Conservation (phyloP, 2,888 invertebrate genomes). For the Melanargia galathea region DNA sequence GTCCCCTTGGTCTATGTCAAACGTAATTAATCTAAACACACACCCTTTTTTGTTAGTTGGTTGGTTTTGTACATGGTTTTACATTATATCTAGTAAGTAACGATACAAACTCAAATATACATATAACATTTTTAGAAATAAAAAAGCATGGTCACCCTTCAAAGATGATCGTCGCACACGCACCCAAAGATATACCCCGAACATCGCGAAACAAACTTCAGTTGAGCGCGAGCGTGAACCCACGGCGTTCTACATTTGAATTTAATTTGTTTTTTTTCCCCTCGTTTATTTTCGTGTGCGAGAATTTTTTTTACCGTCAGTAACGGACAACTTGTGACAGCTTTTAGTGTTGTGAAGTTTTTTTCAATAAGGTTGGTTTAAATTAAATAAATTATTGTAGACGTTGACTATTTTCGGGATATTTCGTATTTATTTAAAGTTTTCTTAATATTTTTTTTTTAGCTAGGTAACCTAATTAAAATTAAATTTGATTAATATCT, state of each 20-base stretch:
- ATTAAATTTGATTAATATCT: too few species aligned
- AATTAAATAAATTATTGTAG: too few species aligned
- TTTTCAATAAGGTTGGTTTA: slow-evolving; percentile 5
- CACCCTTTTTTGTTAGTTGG: too few species aligned
- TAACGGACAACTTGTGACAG: slow-evolving; percentile 25
- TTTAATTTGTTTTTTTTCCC: slow-evolving; percentile 14
- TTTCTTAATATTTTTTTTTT: background rate
- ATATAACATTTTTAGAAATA: too few species aligned
- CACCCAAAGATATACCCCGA: slow-evolving; percentile 48
- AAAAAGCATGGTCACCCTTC: slow-evolving; percentile 44
- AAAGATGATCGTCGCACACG: slow-evolving; percentile 41
- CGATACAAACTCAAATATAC: too few species aligned
- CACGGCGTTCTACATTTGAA: slow-evolving; percentile 30
- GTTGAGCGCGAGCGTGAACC: slow-evolving; percentile 50
- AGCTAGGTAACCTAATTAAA: too few species aligned
- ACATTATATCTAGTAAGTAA: too few species aligned
- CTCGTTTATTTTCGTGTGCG: slow-evolving; percentile 14
- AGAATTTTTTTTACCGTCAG: slow-evolving; percentile 20
- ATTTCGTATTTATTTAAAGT: background rate
- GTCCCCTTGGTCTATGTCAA: too few species aligned
- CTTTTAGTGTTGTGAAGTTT: slow-evolving; percentile 27
- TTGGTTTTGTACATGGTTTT: too few species aligned
- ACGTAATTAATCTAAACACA: too few species aligned
- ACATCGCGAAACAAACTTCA: slow-evolving; percentile 46
- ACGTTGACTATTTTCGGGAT: too few species aligned